Evolutionary conservation across 2,888 invertebrate genomes (phyloP).

Genomic region (Tachina grossa): DNA sequence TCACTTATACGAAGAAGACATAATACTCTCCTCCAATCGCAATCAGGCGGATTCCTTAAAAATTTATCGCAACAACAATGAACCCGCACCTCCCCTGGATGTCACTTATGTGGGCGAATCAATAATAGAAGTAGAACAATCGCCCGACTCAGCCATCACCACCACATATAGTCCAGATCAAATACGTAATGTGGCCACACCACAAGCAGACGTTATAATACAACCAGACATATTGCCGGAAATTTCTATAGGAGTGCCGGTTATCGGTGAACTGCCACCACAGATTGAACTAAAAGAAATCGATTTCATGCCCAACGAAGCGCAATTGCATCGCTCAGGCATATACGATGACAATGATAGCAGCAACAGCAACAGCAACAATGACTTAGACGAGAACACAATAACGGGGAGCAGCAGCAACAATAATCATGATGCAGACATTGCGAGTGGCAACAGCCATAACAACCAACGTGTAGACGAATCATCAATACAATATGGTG

Average conservation of each 20-base stretch:
- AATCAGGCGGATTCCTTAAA: slow-evolving; percentile 80
- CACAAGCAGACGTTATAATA: slow-evolving; percentile 80
- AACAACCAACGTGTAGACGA: slow-evolving; percentile 76
- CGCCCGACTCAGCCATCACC: slow-evolving; percentile 62
- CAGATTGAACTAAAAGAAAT: slow-evolving; percentile 83
- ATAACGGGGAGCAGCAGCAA: slow-evolving; percentile 50
- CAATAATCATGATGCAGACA: slow-evolving; percentile 50
- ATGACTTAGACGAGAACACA: slow-evolving; percentile 50
- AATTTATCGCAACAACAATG: slow-evolving; percentile 76
- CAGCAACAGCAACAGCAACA: slow-evolving; percentile 71
- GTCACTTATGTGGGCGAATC: slow-evolving; percentile 83
- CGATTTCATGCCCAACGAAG: slow-evolving; percentile 81
- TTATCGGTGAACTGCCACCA: slow-evolving; percentile 82
- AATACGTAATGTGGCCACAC: slow-evolving; percentile 49
- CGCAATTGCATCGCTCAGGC: slow-evolving; percentile 71
- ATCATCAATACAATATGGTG: slow-evolving; percentile 82
- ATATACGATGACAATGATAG: slow-evolving; percentile 74
- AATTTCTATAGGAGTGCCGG: slow-evolving; percentile 82
- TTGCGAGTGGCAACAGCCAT: slow-evolving; percentile 38
- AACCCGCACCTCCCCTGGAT: slow-evolving; percentile 79
- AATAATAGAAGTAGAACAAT: slow-evolving; percentile 82
- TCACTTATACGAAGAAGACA: slow-evolving; percentile 81
- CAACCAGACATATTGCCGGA: slow-evolving; percentile 82
- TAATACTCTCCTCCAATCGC: slow-evolving; percentile 80
- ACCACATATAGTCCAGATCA: slow-evolving; percentile 69